A percentile compares a stretch with the other conserved stretches of the same genome.
Conservation (phyloP, 2,113 vertebrate species). For the Mola mola region DNA sequence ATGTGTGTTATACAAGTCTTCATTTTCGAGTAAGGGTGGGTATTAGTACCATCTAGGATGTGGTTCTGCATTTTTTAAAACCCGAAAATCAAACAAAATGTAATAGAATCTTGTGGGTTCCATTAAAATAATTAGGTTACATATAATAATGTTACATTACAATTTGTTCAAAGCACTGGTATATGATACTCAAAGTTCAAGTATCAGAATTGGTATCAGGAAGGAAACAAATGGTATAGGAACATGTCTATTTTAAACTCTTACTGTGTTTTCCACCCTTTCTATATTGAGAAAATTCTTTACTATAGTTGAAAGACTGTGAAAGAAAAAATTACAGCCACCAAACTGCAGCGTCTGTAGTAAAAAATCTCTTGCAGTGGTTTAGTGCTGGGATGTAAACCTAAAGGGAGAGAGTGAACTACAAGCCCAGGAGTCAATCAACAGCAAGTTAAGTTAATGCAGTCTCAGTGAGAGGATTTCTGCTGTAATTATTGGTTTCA, state of each 20-base stretch:
- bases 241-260: slow-evolving; percentile 15
- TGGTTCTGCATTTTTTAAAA: too few species aligned
- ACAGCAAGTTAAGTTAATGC: slow-evolving; percentile 54
- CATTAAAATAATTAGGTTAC: too few species aligned
- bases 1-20: too few species aligned
- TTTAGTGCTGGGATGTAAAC: background rate
- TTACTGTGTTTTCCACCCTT: background rate
- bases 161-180: too few species aligned
- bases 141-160: too few species aligned
- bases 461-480: slow-evolving; percentile 45
- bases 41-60: too few species aligned
- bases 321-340: background rate
- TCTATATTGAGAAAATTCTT: background rate
- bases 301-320: background rate
- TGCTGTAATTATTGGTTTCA: slow-evolving; percentile 69
- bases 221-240: too few species aligned
- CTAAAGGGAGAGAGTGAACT: background rate
- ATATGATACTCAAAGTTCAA: too few species aligned
- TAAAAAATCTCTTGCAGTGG: background rate
- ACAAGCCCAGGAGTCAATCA: slow-evolving; percentile 56
- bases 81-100: too few species aligned
- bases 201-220: too few species aligned
- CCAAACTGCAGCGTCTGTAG: background rate
- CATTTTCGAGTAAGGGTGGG: too few species aligned
- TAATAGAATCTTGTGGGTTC: too few species aligned